These are phyloP conservation scores for Drosophila ironensis DNA, from an alignment of 1,140 invertebrate genomes.

Conservation along the genomic window DNA sequence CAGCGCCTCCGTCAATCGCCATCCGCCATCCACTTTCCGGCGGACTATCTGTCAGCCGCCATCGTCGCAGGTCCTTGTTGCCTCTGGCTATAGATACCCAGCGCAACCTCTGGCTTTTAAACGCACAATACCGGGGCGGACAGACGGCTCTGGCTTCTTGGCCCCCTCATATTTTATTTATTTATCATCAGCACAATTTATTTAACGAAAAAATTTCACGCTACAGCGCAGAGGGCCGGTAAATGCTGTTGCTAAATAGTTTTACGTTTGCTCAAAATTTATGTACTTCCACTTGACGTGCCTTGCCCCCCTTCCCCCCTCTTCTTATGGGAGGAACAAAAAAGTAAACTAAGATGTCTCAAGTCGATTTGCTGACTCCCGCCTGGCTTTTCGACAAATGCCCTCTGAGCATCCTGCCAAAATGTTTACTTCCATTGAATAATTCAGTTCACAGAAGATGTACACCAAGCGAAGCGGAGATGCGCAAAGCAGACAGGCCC, in stretches of 20 bases:
- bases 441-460: slow-evolving; percentile 35
- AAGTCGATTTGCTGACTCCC: slow-evolving; percentile 67
- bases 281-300: slow-evolving; percentile 18
- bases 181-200: slow-evolving; percentile 55
- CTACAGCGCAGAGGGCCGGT: slow-evolving; percentile 12
- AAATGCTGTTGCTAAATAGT: slow-evolving; percentile 72
- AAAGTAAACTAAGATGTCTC: slow-evolving; percentile 30
- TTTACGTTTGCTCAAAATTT: slow-evolving; percentile 62
- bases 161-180: slow-evolving; percentile 50
- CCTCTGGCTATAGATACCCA: slow-evolving; percentile 17
- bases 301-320: background rate
- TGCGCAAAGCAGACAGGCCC: slow-evolving; percentile 3
- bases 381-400: slow-evolving; percentile 26
- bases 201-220: slow-evolving; percentile 55
- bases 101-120: no score
- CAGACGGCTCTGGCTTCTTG: slow-evolving; percentile 6
- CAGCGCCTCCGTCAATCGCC: slow-evolving; percentile 15
- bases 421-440: slow-evolving; percentile 62
- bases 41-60: slow-evolving; percentile 5
- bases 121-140: slow-evolving; percentile 30
- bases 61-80: slow-evolving; percentile 13
- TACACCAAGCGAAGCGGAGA: no score
- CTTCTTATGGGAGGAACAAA: background rate
- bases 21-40: slow-evolving; percentile 27
- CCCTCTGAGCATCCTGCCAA: slow-evolving; percentile 30